Evolutionary conservation across 2,888 invertebrate genomes (phyloP).

Genomic region (Ophion slaviceki): DNA sequence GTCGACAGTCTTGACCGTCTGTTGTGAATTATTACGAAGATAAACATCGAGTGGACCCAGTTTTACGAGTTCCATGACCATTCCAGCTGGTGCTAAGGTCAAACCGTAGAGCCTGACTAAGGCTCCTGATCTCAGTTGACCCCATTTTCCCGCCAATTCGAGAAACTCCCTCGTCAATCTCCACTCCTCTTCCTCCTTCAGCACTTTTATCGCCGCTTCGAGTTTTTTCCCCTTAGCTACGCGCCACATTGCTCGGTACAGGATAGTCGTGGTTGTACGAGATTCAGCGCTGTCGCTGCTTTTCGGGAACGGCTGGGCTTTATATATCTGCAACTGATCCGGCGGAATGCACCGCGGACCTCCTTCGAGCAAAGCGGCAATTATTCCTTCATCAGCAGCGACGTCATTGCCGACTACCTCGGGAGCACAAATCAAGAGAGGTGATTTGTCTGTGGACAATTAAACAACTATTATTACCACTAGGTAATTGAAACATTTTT

Average conservation of each 20-base stretch:
- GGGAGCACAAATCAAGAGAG: slow-evolving; percentile 87
- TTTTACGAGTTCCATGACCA: slow-evolving; percentile 92
- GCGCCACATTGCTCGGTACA: slow-evolving; percentile 91
- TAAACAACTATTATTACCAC: slow-evolving; percentile 20
- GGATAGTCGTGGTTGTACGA: slow-evolving; percentile 71
- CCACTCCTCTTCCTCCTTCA: slow-evolving; percentile 86
- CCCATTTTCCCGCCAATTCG: slow-evolving; percentile 91
- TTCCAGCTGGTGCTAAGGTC: slow-evolving; percentile 90
- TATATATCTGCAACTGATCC: slow-evolving; percentile 89
- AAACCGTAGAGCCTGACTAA: slow-evolving; percentile 91
- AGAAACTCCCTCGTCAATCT: slow-evolving; percentile 88
- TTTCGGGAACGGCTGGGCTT: slow-evolving; percentile 84
- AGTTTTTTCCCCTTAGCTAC: slow-evolving; percentile 90
- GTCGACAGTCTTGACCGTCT: slow-evolving; percentile 87
- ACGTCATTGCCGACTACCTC: slow-evolving; percentile 86
- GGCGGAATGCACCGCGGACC: slow-evolving; percentile 88
- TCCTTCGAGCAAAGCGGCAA: slow-evolving; percentile 81
- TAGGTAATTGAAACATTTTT: too few relatives aligned
- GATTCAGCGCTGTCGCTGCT: slow-evolving; percentile 69
- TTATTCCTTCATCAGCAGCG: slow-evolving; percentile 85
- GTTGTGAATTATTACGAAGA: slow-evolving; percentile 83
- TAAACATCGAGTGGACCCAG: slow-evolving; percentile 92
- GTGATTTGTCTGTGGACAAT: slow-evolving; percentile 87
- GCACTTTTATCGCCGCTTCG: slow-evolving; percentile 91
- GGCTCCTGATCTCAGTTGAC: slow-evolving; percentile 90